Percentiles rank a stretch among this genome's conserved stretches.
Evolutionary conservation across 2,888 invertebrate genomes (phyloP).

Genomic region (Diplolepis rosae): DNA sequence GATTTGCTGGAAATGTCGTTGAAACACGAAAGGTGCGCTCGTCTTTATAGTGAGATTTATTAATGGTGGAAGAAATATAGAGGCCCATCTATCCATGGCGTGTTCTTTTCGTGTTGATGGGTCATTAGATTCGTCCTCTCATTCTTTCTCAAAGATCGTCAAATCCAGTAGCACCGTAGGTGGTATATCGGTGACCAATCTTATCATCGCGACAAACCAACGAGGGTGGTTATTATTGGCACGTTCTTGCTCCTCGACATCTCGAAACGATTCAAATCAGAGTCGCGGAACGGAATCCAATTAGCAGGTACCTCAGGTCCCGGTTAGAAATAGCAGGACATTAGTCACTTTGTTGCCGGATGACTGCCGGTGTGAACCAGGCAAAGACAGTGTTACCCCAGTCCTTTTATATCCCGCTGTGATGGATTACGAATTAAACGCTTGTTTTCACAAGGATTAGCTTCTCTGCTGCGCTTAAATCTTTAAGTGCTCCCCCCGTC

Average conservation of each 20-base stretch:
- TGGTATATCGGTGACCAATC: slow-evolving; percentile 29
- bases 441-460: slow-evolving; percentile 71
- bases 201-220: slow-evolving; percentile 12
- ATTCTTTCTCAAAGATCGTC: not conserved
- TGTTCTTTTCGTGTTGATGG: slow-evolving; percentile 24
- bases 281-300: slow-evolving; percentile 52
- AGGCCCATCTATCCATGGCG: not conserved
- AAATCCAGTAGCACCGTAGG: slow-evolving; percentile 23
- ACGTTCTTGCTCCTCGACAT: slow-evolving; percentile 1
- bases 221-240: not conserved
- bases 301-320: slow-evolving; percentile 53
- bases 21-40: slow-evolving; percentile 26
- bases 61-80: slow-evolving; percentile 12
- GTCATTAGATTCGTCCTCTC: slow-evolving; percentile 22
- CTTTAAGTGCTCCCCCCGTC: not conserved
- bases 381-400: slow-evolving; percentile 53
- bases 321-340: slow-evolving; percentile 45
- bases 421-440: slow-evolving; percentile 70
- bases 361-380: slow-evolving; percentile 40
- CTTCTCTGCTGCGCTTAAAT: slow-evolving; percentile 38
- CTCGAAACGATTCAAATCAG: slow-evolving; percentile 20
- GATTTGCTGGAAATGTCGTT: slow-evolving; percentile 12
- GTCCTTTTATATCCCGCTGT: slow-evolving; percentile 40
- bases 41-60: slow-evolving; percentile 31
- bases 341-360: slow-evolving; percentile 44